These are phyloP conservation scores for Diachrysia chrysitis DNA, from an alignment of 2,888 invertebrate species.

Conservation along the genomic window DNA sequence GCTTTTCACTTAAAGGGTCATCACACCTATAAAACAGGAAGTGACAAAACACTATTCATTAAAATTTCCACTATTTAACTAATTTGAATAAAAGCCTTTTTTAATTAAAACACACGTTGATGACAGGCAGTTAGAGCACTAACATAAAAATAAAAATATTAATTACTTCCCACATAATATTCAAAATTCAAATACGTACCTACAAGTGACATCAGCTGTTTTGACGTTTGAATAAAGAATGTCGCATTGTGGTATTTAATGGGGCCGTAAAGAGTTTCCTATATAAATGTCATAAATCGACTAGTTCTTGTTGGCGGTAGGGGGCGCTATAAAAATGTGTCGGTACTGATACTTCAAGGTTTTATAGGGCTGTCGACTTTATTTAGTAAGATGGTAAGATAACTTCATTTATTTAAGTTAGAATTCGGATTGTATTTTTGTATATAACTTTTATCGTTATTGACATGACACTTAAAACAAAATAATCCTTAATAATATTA, in stretches of 20 bases:
- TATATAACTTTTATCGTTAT: too few relatives aligned
- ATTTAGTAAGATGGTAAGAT: neutral
- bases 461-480: too few relatives aligned
- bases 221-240: constrained; percentile 66
- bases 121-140: constrained; percentile 45
- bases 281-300: constrained; percentile 68
- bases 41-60: constrained; percentile 19
- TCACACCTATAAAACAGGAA: constrained; percentile 24
- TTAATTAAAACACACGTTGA: constrained; percentile 38
- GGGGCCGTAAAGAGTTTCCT: constrained; percentile 62
- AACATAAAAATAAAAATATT: constrained; percentile 20
- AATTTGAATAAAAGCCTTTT: constrained; percentile 48
- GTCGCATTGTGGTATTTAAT: constrained; percentile 66
- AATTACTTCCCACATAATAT: constrained; percentile 10
- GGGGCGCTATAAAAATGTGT: constrained; percentile 51
- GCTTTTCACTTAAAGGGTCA: neutral
- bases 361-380: constrained; percentile 28
- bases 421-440: too few relatives aligned
- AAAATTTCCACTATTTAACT: constrained; percentile 5
- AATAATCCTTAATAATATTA: too few relatives aligned
- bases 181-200: neutral
- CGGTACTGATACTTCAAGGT: constrained; percentile 32
- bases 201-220: constrained; percentile 17
- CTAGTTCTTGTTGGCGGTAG: constrained; percentile 55
- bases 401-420: too few relatives aligned